phyloP scores from a whole-genome alignment of 2,797 vertebrate genomes.

The Neoniphon sammara region DNA sequence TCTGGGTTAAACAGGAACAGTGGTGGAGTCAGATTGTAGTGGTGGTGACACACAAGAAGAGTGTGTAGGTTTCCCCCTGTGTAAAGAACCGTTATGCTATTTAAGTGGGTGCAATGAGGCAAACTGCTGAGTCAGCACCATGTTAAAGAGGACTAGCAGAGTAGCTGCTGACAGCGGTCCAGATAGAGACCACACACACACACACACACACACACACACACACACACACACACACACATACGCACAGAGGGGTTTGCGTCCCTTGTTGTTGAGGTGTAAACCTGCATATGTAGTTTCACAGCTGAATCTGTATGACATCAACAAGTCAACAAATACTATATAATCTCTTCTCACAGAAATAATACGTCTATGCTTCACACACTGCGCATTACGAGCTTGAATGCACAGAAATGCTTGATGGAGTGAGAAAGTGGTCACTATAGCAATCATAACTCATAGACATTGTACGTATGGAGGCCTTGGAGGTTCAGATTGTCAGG shows the following conservation, averaged over 20 bases:
- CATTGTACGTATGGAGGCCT: too few relatives aligned
- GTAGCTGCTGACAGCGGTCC: slow-evolving; percentile 57
- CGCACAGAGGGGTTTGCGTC: background rate
- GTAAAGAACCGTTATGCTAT: slow-evolving; percentile 66
- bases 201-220: background rate
- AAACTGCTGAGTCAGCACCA: slow-evolving; percentile 64
- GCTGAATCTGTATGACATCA: background rate
- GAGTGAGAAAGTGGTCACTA: too few relatives aligned
- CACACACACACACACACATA: background rate
- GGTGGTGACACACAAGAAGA: slow-evolving; percentile 62
- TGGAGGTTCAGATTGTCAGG: too few relatives aligned
- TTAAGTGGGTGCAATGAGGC: slow-evolving; percentile 70
- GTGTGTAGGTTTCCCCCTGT: slow-evolving; percentile 61
- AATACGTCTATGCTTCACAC: background rate
- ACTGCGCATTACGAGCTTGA: too few relatives aligned
- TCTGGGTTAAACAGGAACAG: slow-evolving; percentile 29
- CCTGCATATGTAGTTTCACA: background rate
- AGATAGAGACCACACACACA: slow-evolving; percentile 45
- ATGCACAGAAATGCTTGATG: too few relatives aligned
- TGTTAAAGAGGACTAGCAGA: slow-evolving; percentile 53
- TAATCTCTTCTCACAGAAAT: background rate
- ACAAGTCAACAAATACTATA: slow-evolving; percentile 8
- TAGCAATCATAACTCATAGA: too few relatives aligned
- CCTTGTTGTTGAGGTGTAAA: slow-evolving; percentile 3
- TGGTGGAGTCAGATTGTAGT: slow-evolving; percentile 50